Conservation (phyloP, 2,113 vertebrate species). For the Tupaia tana region DNA sequence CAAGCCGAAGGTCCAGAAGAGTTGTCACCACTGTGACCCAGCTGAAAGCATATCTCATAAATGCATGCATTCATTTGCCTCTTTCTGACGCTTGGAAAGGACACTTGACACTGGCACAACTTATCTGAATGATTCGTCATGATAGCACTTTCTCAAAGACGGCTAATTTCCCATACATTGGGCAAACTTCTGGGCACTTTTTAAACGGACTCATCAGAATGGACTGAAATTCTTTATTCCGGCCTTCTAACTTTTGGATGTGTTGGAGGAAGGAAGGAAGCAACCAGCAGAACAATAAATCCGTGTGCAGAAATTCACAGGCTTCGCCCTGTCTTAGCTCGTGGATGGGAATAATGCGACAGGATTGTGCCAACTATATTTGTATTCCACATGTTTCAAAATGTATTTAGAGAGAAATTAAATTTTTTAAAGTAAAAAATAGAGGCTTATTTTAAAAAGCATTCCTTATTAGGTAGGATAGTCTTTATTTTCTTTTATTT, state of each 20-base stretch:
- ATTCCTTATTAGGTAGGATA: constrained; percentile 69
- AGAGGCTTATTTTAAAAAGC: constrained; percentile 37
- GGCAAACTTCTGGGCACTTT: neutral
- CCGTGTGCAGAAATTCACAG: neutral
- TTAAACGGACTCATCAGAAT: neutral
- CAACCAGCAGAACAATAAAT: neutral
- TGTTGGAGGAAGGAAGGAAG: neutral
- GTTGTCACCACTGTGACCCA: neutral
- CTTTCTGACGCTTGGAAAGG: constrained; percentile 2
- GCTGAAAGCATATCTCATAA: neutral
- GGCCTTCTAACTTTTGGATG: neutral
- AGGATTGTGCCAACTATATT: constrained; percentile 19
- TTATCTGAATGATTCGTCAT: neutral
- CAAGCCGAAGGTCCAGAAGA: neutral
- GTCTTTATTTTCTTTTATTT: constrained; percentile 24
- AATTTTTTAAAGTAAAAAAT: constrained; percentile 62
- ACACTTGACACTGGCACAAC: neutral
- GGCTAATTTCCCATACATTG: neutral
- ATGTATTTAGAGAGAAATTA: constrained; percentile 57
- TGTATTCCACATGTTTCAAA: constrained; percentile 61
- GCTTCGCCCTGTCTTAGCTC: neutral
- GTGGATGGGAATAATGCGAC: neutral
- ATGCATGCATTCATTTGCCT: neutral
- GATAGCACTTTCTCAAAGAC: neutral
- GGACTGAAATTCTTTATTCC: neutral